phyloP scores from a whole-genome alignment of 2,888 invertebrate genomes.

The Prosopocoilus inquinatus region DNA sequence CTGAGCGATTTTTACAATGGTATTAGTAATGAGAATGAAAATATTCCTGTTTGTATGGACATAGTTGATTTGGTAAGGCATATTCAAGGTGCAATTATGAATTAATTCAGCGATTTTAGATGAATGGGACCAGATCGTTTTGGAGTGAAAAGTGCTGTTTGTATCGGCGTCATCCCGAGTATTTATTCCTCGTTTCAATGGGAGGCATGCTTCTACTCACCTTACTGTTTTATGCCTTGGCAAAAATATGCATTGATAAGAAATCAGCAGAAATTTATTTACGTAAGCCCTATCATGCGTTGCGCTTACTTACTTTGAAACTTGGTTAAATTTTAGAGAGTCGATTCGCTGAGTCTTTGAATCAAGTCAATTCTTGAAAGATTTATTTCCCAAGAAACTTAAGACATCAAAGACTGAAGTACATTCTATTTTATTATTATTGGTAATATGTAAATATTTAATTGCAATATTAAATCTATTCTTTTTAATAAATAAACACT shows the following conservation, averaged over 20 bases:
- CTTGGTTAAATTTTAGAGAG: too few relatives aligned
- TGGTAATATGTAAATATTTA: too few relatives aligned
- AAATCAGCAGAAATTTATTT: slow-evolving; percentile 41
- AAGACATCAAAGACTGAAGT: too few relatives aligned
- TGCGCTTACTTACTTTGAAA: too few relatives aligned
- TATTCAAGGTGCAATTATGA: neutral
- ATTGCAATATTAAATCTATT: too few relatives aligned
- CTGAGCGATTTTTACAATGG: slow-evolving; percentile 60
- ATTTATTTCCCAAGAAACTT: too few relatives aligned
- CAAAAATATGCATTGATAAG: slow-evolving; percentile 51
- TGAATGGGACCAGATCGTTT: slow-evolving; percentile 62
- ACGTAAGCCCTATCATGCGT: slow-evolving; percentile 38
- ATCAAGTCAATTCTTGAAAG: too few relatives aligned
- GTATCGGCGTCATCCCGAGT: slow-evolving; percentile 57
- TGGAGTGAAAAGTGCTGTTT: slow-evolving; percentile 66
- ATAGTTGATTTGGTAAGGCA: slow-evolving; percentile 63
- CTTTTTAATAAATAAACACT: too few relatives aligned
- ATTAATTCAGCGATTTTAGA: slow-evolving; percentile 48
- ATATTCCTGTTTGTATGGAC: slow-evolving; percentile 65
- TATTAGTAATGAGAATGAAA: slow-evolving; percentile 58
- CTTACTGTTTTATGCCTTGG: slow-evolving; percentile 57
- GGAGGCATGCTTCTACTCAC: slow-evolving; percentile 56
- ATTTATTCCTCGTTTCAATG: slow-evolving; percentile 57
- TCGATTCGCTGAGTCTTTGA: too few relatives aligned
- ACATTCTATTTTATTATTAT: too few relatives aligned